phyloP scores from a whole-genome alignment of 2,888 invertebrate genomes.

The Drosophila anceps region DNA sequence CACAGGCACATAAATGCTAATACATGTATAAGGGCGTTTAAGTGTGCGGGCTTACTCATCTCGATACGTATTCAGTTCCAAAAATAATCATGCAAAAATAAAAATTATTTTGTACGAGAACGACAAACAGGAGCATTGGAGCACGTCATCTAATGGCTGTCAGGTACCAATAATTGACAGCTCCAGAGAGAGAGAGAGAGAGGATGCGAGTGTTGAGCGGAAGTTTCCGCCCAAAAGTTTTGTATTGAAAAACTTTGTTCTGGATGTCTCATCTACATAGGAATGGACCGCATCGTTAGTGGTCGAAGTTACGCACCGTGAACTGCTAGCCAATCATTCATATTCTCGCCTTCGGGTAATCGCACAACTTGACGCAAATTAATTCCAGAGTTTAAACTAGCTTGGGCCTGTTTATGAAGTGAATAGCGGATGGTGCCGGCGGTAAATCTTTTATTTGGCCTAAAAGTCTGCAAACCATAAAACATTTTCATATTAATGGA shows the following conservation, averaged over 20 bases:
- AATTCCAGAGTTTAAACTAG: slow-evolving; percentile 94
- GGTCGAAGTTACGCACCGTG: slow-evolving; percentile 87
- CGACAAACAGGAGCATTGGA: background rate
- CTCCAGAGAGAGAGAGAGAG: background rate
- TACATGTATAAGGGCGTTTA: background rate
- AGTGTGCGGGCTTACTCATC: too few relatives aligned
- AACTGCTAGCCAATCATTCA: slow-evolving; percentile 96
- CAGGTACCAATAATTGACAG: background rate
- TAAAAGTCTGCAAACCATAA: slow-evolving; percentile 89
- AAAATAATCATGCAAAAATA: background rate
- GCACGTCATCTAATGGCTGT: background rate
- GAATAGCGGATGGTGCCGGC: slow-evolving; percentile 94
- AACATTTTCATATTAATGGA: slow-evolving; percentile 3
- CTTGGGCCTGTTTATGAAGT: slow-evolving; percentile 95
- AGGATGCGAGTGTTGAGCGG: background rate
- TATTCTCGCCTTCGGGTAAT: slow-evolving; percentile 92
- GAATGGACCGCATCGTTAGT: background rate
- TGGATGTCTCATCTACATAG: background rate
- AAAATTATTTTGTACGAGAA: background rate
- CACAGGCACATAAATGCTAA: background rate
- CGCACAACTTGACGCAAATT: slow-evolving; percentile 93
- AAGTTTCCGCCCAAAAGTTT: too few relatives aligned
- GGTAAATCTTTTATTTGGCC: slow-evolving; percentile 94
- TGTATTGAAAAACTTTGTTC: background rate
- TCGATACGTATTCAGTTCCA: background rate